Conservation (phyloP, 2,888 invertebrate genomes). For the Drosophila flavopinicola region DNA sequence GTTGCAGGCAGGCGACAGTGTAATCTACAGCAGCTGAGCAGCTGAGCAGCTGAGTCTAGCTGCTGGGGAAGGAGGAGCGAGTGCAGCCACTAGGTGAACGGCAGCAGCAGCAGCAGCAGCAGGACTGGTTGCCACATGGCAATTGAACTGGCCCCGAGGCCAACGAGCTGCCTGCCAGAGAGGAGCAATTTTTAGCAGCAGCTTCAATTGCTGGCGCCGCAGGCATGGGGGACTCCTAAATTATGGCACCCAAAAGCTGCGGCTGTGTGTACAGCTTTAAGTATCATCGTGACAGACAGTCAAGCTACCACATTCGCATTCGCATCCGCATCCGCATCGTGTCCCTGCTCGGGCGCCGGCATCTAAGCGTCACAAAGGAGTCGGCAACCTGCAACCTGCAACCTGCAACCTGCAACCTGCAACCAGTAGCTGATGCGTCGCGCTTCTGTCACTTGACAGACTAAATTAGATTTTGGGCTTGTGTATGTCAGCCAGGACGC, state of each 20-base stretch:
- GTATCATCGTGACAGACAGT: slow-evolving; percentile 60
- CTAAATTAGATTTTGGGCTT: slow-evolving; percentile 76
- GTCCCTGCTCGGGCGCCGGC: slow-evolving; percentile 1
- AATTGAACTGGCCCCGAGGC: slow-evolving; percentile 34
- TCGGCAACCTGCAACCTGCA: slow-evolving; percentile 5
- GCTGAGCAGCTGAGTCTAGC: not conserved
- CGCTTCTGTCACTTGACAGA: slow-evolving; percentile 55
- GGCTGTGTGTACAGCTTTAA: slow-evolving; percentile 35
- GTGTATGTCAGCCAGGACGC: slow-evolving; percentile 46
- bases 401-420: slow-evolving; percentile 1
- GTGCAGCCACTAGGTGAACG: slow-evolving; percentile 7
- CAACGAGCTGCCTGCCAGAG: slow-evolving; percentile 21
- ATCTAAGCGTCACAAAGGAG: slow-evolving; percentile 39
- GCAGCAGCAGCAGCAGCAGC: slow-evolving; percentile 3
- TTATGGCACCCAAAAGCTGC: slow-evolving; percentile 53
- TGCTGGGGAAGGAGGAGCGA: not conserved
- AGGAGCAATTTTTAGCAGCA: slow-evolving; percentile 19
- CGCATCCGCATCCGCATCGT: not conserved
- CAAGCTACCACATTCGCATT: slow-evolving; percentile 24
- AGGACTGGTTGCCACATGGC: too few species aligned
- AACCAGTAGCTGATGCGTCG: slow-evolving; percentile 17
- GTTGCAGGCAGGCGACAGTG: slow-evolving; percentile 54
- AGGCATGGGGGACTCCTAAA: slow-evolving; percentile 57
- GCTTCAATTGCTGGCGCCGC: slow-evolving; percentile 10
- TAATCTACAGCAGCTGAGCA: slow-evolving; percentile 41